phyloP scores from a whole-genome alignment of 2,888 invertebrate genomes.

The Branchipolynoe longqiensis region DNA sequence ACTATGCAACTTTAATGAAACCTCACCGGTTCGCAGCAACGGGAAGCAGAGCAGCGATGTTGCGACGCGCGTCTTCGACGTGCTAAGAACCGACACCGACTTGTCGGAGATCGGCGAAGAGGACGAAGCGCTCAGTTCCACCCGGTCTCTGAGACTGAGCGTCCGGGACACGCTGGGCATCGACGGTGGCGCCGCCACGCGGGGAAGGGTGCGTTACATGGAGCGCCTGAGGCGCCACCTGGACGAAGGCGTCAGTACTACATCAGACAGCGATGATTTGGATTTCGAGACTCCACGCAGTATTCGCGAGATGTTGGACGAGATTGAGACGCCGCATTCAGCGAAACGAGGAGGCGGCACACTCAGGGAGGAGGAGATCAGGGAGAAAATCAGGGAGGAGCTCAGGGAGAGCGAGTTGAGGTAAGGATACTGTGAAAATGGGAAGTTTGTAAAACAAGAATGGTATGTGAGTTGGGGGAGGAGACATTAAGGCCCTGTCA shows the following conservation, averaged over 20 bases:
- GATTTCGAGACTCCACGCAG: conserved; percentile 42
- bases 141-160: not conserved
- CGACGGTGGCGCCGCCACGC: not conserved
- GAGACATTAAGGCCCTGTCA: no score
- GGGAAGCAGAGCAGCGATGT: conserved; percentile 2
- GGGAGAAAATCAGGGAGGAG: no score
- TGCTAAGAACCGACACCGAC: conserved; percentile 6
- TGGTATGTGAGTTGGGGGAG: no score
- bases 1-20: no score
- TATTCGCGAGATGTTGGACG: conserved; percentile 9
- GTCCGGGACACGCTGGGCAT: not conserved
- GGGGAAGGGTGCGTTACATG: conserved; percentile 20
- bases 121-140: conserved; percentile 11
- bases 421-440: no score
- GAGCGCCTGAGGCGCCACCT: conserved; percentile 19
- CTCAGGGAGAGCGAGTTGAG: no score
- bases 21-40: conserved; percentile 9
- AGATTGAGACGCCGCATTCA: conserved; percentile 15
- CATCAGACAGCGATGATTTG: not conserved
- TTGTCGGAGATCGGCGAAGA: conserved; percentile 38
- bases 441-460: no score
- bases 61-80: not conserved
- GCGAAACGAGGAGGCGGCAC: not conserved
- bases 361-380: not conserved
- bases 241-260: not conserved